Base-by-base conservation (phyloP, 2,113 vertebrate species). In the Camelus dromedarius region DNA sequence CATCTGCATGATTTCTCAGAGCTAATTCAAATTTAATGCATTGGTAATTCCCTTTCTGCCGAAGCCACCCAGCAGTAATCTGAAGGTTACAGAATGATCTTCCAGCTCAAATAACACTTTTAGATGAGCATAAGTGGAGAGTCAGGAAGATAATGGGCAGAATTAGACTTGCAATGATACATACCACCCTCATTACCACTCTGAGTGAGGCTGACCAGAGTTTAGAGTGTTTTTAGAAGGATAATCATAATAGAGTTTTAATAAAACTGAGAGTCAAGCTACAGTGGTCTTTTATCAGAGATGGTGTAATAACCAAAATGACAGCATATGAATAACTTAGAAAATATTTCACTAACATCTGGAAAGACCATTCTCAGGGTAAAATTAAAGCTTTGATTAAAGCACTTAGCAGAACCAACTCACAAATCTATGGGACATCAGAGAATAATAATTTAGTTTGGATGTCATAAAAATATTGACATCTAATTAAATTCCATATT, bases 11-110 rank as follows among this genome's bases (percentile, higher is more conserved):
- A 98, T 98, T 99, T 98, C 98, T 98, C 98, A 98, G 98, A 98
- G 98, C 98, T 98, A 98, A 98, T 99, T 98, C 98, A 98, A 98
- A 98, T 99, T 98, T 99, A 99, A 99, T 98, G 98, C 98, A 98
- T 98, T 98, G 97, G 97, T 98, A 99, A 98, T 98, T 98, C 96
- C 95, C 98, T 98, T 98, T 98, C 97, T 97, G 85, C 92, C 80
- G 58, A 98, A 99, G 97, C 97, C 98, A 98, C 97, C 98, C 97
- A 98, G 97, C 97, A 98, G 97, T 99, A 99, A 98, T 98, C 98
- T 98, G 98, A 98, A 98, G 98, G 98, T 99, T 98, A 98, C 87
- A 97, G 96, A 98, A 98, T 96, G 97, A 98, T 98, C 98, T 98
- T 98, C 96, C 84, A 97, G 96, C 97, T 98, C 98, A 98, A 98